Evolutionary conservation across 53 echinoderm and acorn worm genomes (phyloP).

Genomic region (Holothuria leucospilota): DNA sequence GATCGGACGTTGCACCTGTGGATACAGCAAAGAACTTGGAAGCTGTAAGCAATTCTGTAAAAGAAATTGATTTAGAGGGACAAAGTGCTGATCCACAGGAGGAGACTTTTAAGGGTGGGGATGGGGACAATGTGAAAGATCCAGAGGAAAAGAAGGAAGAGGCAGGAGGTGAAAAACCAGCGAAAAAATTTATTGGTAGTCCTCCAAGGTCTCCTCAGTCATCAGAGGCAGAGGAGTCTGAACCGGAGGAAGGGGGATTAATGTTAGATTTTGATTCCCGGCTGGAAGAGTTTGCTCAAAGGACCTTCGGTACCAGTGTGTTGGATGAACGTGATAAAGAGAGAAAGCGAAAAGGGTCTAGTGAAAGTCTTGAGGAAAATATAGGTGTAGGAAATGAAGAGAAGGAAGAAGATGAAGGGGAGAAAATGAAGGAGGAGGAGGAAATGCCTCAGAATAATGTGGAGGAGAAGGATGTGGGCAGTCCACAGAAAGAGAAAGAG

Average conservation of each 20-base stretch:
- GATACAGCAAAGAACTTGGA: neutral
- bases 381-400: conserved; percentile 25
- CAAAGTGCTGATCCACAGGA: neutral
- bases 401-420: conserved; percentile 32
- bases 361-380: conserved; percentile 45
- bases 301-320: conserved; percentile 58
- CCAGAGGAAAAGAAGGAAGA: neutral
- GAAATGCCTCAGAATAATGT: neutral
- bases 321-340: conserved; percentile 61
- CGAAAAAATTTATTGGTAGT: neutral
- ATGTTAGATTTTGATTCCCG: conserved; percentile 46
- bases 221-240: conserved; percentile 21
- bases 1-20: neutral
- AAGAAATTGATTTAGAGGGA: conserved; percentile 14
- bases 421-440: conserved; percentile 5
- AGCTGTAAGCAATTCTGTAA: conserved; percentile 10
- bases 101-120: neutral
- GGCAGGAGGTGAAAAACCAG: neutral
- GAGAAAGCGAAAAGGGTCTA: conserved; percentile 59
- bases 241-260: neutral
- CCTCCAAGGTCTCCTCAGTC: conserved; percentile 20
- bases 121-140: neutral
- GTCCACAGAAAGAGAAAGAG: neutral
- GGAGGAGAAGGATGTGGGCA: too few species aligned
- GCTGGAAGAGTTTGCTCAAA: conserved; percentile 44